Conservation (phyloP, 2,888 invertebrate species). For the Oxytorus armatus region DNA sequence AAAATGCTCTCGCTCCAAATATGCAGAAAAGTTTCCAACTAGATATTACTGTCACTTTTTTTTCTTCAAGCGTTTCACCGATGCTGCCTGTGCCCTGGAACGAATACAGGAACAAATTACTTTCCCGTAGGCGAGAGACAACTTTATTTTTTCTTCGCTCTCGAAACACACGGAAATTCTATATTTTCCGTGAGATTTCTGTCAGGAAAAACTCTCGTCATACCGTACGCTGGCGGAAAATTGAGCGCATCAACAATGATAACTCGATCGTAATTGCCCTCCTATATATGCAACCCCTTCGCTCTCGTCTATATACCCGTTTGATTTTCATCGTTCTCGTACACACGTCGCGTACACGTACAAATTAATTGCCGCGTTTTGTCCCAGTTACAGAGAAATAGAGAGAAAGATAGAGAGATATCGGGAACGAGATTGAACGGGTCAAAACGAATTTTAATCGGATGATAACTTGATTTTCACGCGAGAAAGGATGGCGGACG, state of each 20-base stretch:
- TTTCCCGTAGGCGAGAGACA: neutral
- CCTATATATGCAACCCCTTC: conserved; percentile 19
- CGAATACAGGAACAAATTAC: no score
- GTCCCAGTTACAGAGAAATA: conserved; percentile 19
- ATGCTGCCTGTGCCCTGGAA: no score
- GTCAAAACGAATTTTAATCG: conserved; percentile 66
- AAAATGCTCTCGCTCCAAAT: no score
- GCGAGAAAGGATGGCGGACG: neutral
- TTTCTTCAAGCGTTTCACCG: no score
- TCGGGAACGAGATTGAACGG: conserved; percentile 40
- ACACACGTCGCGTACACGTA: conserved; percentile 9
- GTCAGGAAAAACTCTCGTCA: neutral
- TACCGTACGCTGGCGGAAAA: conserved; percentile 20
- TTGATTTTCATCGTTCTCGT: conserved; percentile 19
- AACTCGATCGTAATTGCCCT: conserved; percentile 57
- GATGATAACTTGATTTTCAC: conserved; percentile 63
- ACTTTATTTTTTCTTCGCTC: neutral
- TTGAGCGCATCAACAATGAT: conserved; percentile 54
- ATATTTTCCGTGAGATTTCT: conserved; percentile 12
- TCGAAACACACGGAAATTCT: neutral
- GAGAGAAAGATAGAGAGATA: conserved; percentile 25
- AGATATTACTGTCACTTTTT: no score
- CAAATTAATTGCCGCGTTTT: conserved; percentile 49
- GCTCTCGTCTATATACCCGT: conserved; percentile 10
- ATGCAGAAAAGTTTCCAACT: no score